Percentiles rank a stretch among this genome's conserved stretches.
phyloP scores from a whole-genome alignment of 2,888 invertebrate species.

The Eupeodes latifasciatus region DNA sequence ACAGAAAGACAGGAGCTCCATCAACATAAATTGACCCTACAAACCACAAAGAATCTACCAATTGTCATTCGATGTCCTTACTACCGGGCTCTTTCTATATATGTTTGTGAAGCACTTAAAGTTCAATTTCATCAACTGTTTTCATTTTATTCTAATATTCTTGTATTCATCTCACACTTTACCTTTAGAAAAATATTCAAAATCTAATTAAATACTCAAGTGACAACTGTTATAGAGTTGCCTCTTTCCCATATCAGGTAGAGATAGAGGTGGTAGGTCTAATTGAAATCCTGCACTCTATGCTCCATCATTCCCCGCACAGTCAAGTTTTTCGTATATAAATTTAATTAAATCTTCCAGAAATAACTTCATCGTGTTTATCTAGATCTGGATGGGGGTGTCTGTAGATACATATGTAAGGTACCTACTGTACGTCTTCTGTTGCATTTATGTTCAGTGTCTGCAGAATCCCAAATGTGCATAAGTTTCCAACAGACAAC shows the following conservation, averaged over 20 bases:
- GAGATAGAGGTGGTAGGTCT: neutral
- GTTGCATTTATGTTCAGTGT: neutral
- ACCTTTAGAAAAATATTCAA: slow-evolving; percentile 15
- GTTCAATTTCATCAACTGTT: neutral
- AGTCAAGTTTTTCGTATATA: slow-evolving; percentile 47
- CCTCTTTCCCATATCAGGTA: slow-evolving; percentile 1
- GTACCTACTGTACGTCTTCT: slow-evolving; percentile 13
- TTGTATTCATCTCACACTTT: no score
- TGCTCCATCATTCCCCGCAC: neutral
- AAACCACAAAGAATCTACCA: neutral
- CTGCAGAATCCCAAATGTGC: slow-evolving; percentile 17
- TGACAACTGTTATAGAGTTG: slow-evolving; percentile 17
- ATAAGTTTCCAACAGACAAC: neutral
- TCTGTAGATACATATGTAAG: no score
- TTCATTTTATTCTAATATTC: neutral
- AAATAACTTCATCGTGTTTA: slow-evolving; percentile 47
- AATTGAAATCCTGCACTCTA: slow-evolving; percentile 10
- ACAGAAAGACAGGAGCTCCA: no score
- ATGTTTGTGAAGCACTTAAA: neutral
- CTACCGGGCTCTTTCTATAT: neutral
- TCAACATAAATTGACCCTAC: neutral
- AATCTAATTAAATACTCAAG: slow-evolving; percentile 33
- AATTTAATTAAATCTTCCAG: slow-evolving; percentile 66
- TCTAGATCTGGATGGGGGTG: neutral
- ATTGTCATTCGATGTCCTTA: no score